These are phyloP conservation scores for Scaptomyza hsui DNA, from an alignment of 1,140 invertebrate genomes.

Conservation along the genomic window DNA sequence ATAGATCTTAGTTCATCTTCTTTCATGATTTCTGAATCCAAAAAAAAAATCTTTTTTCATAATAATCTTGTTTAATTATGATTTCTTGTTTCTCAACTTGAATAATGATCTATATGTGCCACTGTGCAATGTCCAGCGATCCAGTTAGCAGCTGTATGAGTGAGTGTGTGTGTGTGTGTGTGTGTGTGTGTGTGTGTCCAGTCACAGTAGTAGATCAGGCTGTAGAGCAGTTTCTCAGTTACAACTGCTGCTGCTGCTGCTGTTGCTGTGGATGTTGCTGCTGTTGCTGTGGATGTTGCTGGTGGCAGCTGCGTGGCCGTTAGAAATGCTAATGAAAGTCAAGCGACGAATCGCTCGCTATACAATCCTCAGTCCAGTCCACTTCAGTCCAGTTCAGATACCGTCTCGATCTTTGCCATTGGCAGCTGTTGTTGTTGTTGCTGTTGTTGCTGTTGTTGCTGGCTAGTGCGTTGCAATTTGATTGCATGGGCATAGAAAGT, in stretches of 20 bases:
- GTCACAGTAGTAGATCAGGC: conserved; percentile 49
- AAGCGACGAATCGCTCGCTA: conserved; percentile 41
- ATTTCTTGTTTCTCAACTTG: too few species aligned
- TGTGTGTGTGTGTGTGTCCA: conserved; percentile 32
- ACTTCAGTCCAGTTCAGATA: conserved; percentile 4
- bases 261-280: conserved; percentile 25
- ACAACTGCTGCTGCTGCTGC: conserved; percentile 35
- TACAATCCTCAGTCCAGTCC: background rate
- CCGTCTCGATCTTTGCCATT: conserved; percentile 52
- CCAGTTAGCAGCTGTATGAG: conserved; percentile 26
- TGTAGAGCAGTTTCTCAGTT: conserved; percentile 32
- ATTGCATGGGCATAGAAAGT: conserved; percentile 78
- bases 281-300: background rate
- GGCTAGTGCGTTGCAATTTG: conserved; percentile 68
- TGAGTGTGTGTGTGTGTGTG: conserved; percentile 15
- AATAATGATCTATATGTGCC: background rate
- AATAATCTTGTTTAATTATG: too few species aligned
- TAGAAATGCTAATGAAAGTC: conserved; percentile 83
- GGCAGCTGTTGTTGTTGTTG: conserved; percentile 56
- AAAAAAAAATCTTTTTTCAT: too few species aligned
- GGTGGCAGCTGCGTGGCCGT: conserved; percentile 75
- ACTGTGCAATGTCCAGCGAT: conserved; percentile 35
- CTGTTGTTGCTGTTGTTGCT: conserved; percentile 28
- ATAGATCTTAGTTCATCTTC: too few species aligned
- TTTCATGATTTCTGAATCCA: too few species aligned